These are phyloP conservation scores for Hyphantria cunea DNA, from an alignment of 1,140 invertebrate genomes.

Conservation along the genomic window DNA sequence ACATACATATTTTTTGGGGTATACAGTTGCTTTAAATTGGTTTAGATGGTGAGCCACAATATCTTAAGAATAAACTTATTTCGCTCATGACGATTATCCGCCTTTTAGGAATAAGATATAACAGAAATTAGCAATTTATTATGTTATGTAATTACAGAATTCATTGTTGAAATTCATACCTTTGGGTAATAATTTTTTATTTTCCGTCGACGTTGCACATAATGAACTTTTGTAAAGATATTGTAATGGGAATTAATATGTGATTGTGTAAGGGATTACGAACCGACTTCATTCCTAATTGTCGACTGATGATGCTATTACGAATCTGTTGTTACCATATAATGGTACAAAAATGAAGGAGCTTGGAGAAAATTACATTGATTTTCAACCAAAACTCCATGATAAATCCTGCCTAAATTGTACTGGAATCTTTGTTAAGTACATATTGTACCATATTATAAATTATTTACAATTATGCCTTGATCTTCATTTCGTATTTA, in stretches of 20 bases:
- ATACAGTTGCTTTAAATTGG: conserved; percentile 20
- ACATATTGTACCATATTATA: too few relatives aligned
- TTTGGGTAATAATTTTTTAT: conserved; percentile 22
- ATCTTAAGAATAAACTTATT: conserved; percentile 38
- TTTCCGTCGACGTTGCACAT: conserved; percentile 13
- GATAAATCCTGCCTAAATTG: too few relatives aligned
- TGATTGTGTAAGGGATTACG: conserved; percentile 16
- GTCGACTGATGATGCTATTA: conserved; percentile 8
- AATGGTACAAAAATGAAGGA: too few relatives aligned
- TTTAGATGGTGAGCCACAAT: conserved; percentile 18
- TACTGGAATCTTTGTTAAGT: too few relatives aligned
- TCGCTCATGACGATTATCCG: conserved; percentile 75
- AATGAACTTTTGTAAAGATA: conserved; percentile 2
- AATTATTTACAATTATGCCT: too few relatives aligned
- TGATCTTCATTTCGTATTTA: too few relatives aligned
- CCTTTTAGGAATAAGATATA: conserved; percentile 74
- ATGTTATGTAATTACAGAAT: conserved; percentile 42
- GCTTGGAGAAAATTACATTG: too few relatives aligned
- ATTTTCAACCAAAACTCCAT: too few relatives aligned
- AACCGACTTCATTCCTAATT: conserved; percentile 17
- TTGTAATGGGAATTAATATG: conserved; percentile 15
- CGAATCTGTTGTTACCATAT: not conserved
- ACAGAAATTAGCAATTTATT: conserved; percentile 49
- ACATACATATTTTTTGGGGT: conserved; percentile 22
- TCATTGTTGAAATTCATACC: conserved; percentile 38